Conservation (phyloP, 1,140 invertebrate genomes). For the Drosophila lacertosa region DNA sequence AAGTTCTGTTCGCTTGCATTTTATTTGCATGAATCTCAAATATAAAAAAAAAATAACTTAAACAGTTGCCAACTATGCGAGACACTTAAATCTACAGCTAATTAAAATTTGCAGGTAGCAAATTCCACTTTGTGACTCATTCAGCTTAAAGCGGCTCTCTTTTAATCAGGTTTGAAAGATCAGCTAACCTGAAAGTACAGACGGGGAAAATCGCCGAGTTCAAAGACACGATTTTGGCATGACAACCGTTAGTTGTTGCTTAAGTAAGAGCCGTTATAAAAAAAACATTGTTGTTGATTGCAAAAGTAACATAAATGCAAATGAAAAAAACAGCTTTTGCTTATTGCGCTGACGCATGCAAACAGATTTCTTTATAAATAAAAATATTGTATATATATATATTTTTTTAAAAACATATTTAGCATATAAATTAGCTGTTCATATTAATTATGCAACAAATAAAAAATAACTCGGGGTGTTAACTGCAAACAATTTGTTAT, state of each 20-base stretch:
- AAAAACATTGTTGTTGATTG: slow-evolving; percentile 29
- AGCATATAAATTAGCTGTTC: slow-evolving; percentile 71
- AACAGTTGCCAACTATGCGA: neutral
- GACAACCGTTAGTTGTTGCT: slow-evolving; percentile 43
- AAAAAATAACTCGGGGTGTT: slow-evolving; percentile 15
- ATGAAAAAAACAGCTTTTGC: slow-evolving; percentile 21
- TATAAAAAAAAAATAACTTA: neutral
- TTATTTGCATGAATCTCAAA: slow-evolving; percentile 25
- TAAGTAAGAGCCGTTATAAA: slow-evolving; percentile 41
- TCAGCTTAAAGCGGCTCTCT: neutral
- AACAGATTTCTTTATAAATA: slow-evolving; percentile 37
- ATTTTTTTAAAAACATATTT: slow-evolving; percentile 47
- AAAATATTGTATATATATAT: slow-evolving; percentile 29
- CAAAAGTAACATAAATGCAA: slow-evolving; percentile 7
- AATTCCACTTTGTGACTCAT: slow-evolving; percentile 40
- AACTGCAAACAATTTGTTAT: slow-evolving; percentile 23
- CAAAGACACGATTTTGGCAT: slow-evolving; percentile 60
- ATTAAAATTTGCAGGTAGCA: slow-evolving; percentile 46
- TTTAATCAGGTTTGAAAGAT: slow-evolving; percentile 50
- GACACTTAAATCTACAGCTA: slow-evolving; percentile 23
- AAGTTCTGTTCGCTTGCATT: slow-evolving; percentile 10
- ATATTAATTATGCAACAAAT: slow-evolving; percentile 58
- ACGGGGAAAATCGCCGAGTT: slow-evolving; percentile 30
- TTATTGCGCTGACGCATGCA: slow-evolving; percentile 50
- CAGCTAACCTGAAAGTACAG: slow-evolving; percentile 33